Percentiles rank a stretch among this genome's conserved stretches.
Evolutionary conservation across 1,140 invertebrate species (phyloP).

Genomic region (Holotrichia oblita): DNA sequence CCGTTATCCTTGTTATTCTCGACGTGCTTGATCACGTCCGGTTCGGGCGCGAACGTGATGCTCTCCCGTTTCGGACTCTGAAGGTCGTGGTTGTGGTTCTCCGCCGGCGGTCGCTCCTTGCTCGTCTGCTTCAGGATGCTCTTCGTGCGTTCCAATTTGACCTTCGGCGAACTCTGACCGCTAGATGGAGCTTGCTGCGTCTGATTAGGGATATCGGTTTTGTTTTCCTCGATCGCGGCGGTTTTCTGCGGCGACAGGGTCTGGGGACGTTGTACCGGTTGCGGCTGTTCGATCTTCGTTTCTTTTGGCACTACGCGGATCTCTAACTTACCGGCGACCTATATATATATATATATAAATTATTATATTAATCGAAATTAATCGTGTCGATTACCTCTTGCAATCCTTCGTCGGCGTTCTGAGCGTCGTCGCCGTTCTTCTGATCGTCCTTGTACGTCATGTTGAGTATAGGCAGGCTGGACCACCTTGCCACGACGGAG

Average conservation of each 20-base stretch:
- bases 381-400: slow-evolving; percentile 51
- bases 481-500: slow-evolving; percentile 63
- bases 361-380: not conserved
- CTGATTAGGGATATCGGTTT: slow-evolving; percentile 13
- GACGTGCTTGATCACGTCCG: slow-evolving; percentile 2
- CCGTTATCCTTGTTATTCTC: not conserved
- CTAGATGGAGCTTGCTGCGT: slow-evolving; percentile 28
- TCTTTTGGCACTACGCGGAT: slow-evolving; percentile 76
- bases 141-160: slow-evolving; percentile 56
- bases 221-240: slow-evolving; percentile 20
- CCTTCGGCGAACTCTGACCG: slow-evolving; percentile 38
- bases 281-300: slow-evolving; percentile 21
- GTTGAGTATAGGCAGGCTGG: slow-evolving; percentile 53
- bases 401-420: slow-evolving; percentile 53
- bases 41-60: slow-evolving; percentile 55
- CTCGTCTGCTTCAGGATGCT: slow-evolving; percentile 59
- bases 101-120: slow-evolving; percentile 52
- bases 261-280: slow-evolving; percentile 28
- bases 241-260: slow-evolving; percentile 37
- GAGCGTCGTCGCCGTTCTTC: slow-evolving; percentile 46
- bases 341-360: too few species aligned
- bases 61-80: slow-evolving; percentile 57
- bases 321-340: slow-evolving; percentile 74
- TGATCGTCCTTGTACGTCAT: slow-evolving; percentile 46
- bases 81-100: slow-evolving; percentile 41